Evolutionary conservation across 2,113 vertebrate species (phyloP).

Genomic region (Atrichornis clamosus): DNA sequence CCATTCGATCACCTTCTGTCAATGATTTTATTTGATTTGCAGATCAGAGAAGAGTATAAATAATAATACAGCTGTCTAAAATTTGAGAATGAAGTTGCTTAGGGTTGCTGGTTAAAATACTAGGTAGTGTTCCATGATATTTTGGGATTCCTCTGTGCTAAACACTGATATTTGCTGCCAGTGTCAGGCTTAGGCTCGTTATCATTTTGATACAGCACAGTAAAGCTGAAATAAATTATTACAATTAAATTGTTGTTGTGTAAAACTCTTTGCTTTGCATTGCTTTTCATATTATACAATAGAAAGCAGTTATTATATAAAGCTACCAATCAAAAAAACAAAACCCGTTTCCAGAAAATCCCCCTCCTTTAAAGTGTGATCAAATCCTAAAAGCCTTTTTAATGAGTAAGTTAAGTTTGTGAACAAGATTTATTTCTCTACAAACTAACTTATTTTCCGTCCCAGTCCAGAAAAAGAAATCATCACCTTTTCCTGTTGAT

Average conservation of each 20-base stretch:
- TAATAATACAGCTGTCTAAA: background rate
- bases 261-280: background rate
- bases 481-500: slow-evolving; percentile 64
- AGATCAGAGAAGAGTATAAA: background rate
- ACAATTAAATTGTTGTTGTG: slow-evolving; percentile 27
- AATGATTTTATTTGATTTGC: background rate
- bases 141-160: background rate
- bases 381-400: slow-evolving; percentile 33
- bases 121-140: background rate
- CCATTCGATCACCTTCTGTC: background rate
- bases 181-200: background rate
- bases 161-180: background rate
- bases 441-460: background rate
- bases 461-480: slow-evolving; percentile 28
- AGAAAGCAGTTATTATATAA: slow-evolving; percentile 9
- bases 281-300: slow-evolving; percentile 26
- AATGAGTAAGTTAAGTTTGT: slow-evolving; percentile 18
- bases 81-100: background rate
- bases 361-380: background rate
- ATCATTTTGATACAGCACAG: background rate
- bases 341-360: slow-evolving; percentile 23
- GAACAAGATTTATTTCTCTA: slow-evolving; percentile 28
- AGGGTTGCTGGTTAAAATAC: background rate
- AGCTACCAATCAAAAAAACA: slow-evolving; percentile 24
- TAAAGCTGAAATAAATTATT: slow-evolving; percentile 16